Evolutionary conservation across 2,113 vertebrate species (phyloP).

Genomic region (Coracopsis vasa): DNA sequence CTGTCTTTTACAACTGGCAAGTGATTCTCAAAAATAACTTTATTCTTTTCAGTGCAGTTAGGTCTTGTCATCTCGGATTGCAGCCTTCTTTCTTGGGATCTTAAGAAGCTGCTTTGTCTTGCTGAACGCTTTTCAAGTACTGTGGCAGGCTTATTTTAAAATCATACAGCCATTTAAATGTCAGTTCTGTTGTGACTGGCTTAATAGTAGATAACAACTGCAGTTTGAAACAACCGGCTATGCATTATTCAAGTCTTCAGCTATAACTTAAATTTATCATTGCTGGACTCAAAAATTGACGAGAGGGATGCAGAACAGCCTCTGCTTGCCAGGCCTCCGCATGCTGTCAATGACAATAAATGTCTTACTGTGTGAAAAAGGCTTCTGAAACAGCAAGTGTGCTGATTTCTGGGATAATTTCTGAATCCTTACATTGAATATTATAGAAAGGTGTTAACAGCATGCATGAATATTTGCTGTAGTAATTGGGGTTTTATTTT

Average conservation of each 20-base stretch:
- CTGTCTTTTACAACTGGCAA: neutral
- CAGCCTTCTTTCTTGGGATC: neutral
- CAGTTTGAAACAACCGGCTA: neutral
- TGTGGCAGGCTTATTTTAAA: neutral
- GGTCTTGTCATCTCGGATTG: neutral
- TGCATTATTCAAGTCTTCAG: neutral
- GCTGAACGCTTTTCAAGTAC: neutral
- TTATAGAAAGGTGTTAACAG: neutral
- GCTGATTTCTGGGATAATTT: neutral
- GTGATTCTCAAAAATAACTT: neutral
- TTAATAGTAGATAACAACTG: neutral
- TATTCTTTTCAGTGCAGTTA: neutral
- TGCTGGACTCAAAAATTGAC: neutral
- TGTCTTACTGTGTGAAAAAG: neutral
- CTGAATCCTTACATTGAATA: neutral
- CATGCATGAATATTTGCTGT: neutral
- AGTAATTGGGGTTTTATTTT: neutral
- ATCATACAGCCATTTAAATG: neutral
- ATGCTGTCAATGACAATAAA: neutral
- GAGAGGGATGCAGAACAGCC: neutral
- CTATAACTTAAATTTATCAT: neutral
- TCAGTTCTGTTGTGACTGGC: neutral
- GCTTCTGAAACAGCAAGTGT: neutral
- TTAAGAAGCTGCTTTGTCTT: neutral
- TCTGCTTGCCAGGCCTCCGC: neutral